Conservation (phyloP, 2,113 vertebrate genomes). For the Galemys pyrenaicus region DNA sequence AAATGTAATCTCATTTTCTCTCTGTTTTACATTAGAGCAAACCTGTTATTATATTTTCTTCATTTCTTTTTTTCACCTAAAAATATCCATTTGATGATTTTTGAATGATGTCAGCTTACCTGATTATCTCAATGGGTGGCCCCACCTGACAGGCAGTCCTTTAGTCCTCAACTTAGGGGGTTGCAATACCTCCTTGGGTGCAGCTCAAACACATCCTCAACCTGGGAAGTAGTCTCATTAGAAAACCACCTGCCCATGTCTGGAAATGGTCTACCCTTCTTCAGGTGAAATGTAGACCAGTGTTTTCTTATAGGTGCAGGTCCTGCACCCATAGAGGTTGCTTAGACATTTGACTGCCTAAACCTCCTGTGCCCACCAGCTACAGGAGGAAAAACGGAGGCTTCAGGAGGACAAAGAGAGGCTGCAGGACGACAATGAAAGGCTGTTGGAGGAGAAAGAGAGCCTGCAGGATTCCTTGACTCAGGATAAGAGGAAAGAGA, state of each 20-base stretch:
- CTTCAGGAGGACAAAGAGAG: slow-evolving; percentile 57
- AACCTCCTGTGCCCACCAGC: slow-evolving; percentile 50
- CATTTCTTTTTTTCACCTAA: background rate
- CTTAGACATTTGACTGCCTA: background rate
- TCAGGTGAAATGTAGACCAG: background rate
- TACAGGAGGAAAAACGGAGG: slow-evolving; percentile 79
- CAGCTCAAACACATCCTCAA: background rate
- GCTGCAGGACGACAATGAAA: slow-evolving; percentile 71
- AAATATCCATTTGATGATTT: background rate
- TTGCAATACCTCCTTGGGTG: background rate
- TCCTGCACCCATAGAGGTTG: background rate
- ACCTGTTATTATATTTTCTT: background rate
- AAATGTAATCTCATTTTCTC: background rate
- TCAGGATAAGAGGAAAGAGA: slow-evolving; percentile 73
- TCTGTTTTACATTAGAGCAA: background rate
- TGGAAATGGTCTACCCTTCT: background rate
- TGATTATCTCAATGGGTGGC: background rate
- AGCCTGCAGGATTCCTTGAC: slow-evolving; percentile 64
- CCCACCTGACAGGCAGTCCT: background rate
- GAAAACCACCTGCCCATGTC: background rate
- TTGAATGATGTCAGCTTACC: background rate
- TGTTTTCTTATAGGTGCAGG: background rate
- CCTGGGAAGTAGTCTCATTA: background rate
- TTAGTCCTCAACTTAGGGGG: background rate
- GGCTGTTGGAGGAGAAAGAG: slow-evolving; percentile 60